Evolutionary conservation across 2,797 vertebrate genomes (phyloP), one percentile per base, ranked within the genome.

Genomic region (Halcyon smyrnensis): DNA sequence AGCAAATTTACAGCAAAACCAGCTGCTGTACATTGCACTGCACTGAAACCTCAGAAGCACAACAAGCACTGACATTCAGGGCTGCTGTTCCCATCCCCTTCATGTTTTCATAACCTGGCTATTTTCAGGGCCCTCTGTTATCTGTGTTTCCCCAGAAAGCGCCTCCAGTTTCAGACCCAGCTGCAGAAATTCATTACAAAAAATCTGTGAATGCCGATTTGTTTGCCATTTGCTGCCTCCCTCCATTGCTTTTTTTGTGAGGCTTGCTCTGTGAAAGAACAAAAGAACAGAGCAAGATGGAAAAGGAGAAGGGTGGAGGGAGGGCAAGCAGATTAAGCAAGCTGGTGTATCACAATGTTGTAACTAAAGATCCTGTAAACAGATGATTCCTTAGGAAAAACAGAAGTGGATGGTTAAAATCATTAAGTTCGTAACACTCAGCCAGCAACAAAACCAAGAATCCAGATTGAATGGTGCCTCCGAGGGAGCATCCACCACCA

Each of bases 151-250:
- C 64, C 41, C 59, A 80, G 63, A 76, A 89, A 96, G 94, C 82
- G 77, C 86, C 74, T 74, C 76, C 90, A 78, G 79, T 71, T 88
- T 85, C 82, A 90, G 57, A 68, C 71, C 78, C 94, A 91, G 92
- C 85, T 94, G 95, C 93, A 95, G 84, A 96, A 92, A 97, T 93
- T 74, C 74, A 96, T 97, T 94, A 57, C 7, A 11, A 37, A 8
- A 94, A 59, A 93, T 36, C 87, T 30, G 62, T 93, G 93, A 95
- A 92, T 82, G 77, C 36, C 0, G 6, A 41, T 91, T 92, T 73
- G 85, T 93, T 96, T 53, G 0, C 64, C n/a, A 81, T 39, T 87
- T 82, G 90, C 73, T 89, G 89, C 93, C 59, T 88, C 91, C 56
- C 62, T 83, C 60, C 65, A 6, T 60, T 39, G 86, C 59, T 73